These are phyloP conservation scores for Marmota flaviventris DNA, from an alignment of 2,113 vertebrate genomes.

Conservation along the genomic window DNA sequence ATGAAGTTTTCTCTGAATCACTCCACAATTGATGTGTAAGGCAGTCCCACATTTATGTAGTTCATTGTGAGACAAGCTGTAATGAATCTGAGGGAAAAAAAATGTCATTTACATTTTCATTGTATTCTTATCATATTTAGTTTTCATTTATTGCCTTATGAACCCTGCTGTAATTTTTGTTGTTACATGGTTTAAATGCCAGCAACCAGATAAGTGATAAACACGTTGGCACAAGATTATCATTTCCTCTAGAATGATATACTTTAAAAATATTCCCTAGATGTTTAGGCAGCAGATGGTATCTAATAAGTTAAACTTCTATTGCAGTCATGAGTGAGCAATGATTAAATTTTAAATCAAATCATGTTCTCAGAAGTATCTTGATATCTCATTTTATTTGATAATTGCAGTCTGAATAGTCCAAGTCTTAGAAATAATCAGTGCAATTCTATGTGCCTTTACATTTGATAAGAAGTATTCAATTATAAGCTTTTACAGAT, in stretches of 20 bases:
- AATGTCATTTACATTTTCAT: conserved; percentile 71
- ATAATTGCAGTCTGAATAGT: conserved; percentile 76
- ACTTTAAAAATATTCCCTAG: conserved; percentile 75
- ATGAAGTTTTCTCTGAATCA: neutral
- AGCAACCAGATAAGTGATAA: conserved; percentile 75
- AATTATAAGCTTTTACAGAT: conserved; percentile 23
- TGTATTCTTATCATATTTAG: conserved; percentile 65
- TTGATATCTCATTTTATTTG: conserved; percentile 79
- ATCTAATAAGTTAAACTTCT: conserved; percentile 84
- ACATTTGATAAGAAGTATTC: conserved; percentile 59
- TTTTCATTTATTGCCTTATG: conserved; percentile 72
- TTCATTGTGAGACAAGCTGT: conserved; percentile 60
- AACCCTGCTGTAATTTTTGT: conserved; percentile 74
- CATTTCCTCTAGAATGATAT: conserved; percentile 75
- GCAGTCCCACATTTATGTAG: neutral
- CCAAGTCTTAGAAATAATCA: conserved; percentile 80
- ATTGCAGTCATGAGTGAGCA: conserved; percentile 82
- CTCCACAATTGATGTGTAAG: neutral
- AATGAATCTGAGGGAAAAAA: conserved; percentile 54
- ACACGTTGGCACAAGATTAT: conserved; percentile 67
- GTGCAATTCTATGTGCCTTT: conserved; percentile 47
- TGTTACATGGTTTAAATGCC: conserved; percentile 81
- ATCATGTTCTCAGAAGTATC: conserved; percentile 83
- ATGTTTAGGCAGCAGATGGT: conserved; percentile 84
- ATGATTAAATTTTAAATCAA: conserved; percentile 87